These are phyloP conservation scores for Chaenodraco wilsoni DNA, from an alignment of 2,797 vertebrate species.

Conservation along the genomic window DNA sequence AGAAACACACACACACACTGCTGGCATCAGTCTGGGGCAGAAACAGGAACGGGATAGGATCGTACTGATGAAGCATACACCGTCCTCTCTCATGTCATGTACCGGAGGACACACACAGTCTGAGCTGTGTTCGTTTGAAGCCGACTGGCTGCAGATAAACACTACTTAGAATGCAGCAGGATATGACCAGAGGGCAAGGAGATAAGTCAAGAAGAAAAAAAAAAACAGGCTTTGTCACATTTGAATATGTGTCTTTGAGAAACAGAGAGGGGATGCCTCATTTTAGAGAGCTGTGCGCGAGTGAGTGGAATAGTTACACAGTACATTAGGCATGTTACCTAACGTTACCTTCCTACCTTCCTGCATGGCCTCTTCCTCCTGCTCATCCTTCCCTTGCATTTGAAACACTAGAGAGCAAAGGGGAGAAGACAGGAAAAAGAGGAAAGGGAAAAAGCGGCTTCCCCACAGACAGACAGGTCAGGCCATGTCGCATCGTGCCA, in stretches of 20 bases:
- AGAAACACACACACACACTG: slow-evolving; percentile 1
- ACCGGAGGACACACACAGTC: slow-evolving; percentile 5
- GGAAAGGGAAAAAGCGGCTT: slow-evolving; percentile 12
- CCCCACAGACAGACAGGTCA: slow-evolving; percentile 33
- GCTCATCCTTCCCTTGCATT: slow-evolving; percentile 52
- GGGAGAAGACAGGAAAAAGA: slow-evolving; percentile 28
- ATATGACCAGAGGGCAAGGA: slow-evolving; percentile 43
- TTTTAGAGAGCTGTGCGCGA: slow-evolving; percentile 36
- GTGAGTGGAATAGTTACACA: slow-evolving; percentile 65
- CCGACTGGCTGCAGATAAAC: slow-evolving; percentile 11
- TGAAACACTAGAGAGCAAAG: slow-evolving; percentile 52
- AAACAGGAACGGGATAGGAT: neutral
- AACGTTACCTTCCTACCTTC: slow-evolving; percentile 59
- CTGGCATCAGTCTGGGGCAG: neutral
- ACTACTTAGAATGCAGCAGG: slow-evolving; percentile 20
- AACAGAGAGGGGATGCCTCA: slow-evolving; percentile 39
- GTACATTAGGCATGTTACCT: slow-evolving; percentile 69
- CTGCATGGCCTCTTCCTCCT: slow-evolving; percentile 59
- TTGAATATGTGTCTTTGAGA: slow-evolving; percentile 35
- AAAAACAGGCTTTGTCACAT: slow-evolving; percentile 52
- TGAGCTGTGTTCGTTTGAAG: slow-evolving; percentile 35
- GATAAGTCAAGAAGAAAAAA: slow-evolving; percentile 54
- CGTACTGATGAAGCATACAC: slow-evolving; percentile 7
- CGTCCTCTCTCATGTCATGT: slow-evolving; percentile 18
- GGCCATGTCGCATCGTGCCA: slow-evolving; percentile 25